Evolutionary conservation across 2,797 vertebrate genomes (phyloP).

Genomic region (Sylvia borin): DNA sequence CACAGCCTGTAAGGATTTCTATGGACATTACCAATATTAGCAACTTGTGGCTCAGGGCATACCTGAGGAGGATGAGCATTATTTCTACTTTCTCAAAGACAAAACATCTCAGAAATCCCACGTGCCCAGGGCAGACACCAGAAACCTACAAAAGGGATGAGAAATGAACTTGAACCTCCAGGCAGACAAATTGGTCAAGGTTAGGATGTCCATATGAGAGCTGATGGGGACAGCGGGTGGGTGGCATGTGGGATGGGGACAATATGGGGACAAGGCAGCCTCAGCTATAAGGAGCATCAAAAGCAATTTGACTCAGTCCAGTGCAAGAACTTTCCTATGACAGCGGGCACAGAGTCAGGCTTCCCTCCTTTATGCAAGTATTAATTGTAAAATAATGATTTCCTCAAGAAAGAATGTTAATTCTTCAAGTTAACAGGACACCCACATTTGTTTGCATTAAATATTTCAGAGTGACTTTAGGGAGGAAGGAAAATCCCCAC

Average conservation of each 20-base stretch:
- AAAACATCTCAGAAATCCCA: background rate
- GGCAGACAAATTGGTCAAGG: background rate
- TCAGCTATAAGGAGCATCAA: background rate
- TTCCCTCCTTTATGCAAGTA: background rate
- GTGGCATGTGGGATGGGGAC: background rate
- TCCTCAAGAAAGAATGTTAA: background rate
- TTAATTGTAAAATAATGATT: background rate
- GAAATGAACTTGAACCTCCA: background rate
- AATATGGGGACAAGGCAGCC: background rate
- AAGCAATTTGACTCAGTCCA: background rate
- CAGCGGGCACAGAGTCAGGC: background rate
- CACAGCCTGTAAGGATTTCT: background rate
- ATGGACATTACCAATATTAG: background rate
- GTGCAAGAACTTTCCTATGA: background rate
- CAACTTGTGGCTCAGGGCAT: background rate
- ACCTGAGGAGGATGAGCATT: background rate
- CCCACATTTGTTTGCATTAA: conserved; percentile 6
- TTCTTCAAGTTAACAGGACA: background rate
- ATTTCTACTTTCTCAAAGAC: background rate
- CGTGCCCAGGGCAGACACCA: background rate
- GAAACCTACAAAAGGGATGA: background rate
- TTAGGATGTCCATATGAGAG: background rate
- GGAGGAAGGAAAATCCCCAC: background rate
- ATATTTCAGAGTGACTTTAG: conserved; percentile 20
- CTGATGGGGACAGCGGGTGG: background rate